Conservation (phyloP, 2,797 vertebrate species). For the Bryconaethiops microstoma region DNA sequence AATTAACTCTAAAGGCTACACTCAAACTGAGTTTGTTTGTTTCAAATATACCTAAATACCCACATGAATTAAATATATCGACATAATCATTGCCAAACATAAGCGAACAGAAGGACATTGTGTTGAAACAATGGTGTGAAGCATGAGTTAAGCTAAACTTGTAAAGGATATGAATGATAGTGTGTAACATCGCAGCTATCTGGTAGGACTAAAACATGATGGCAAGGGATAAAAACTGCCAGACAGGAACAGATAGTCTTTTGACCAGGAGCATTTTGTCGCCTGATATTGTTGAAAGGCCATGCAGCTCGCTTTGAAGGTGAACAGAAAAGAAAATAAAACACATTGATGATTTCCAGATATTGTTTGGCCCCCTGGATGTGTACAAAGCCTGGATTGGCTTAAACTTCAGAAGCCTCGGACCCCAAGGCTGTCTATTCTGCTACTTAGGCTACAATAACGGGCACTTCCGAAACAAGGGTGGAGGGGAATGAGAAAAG, state of each 20-base stretch:
- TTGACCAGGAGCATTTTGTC: constrained; percentile 63
- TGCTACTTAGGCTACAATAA: constrained; percentile 56
- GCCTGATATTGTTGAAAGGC: constrained; percentile 59
- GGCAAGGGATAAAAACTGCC: constrained; percentile 34
- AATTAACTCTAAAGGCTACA: not conserved
- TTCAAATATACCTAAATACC: no score
- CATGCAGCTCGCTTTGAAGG: constrained; percentile 52
- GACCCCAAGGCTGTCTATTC: constrained; percentile 58
- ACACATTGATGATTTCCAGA: constrained; percentile 59
- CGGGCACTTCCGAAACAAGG: constrained; percentile 60
- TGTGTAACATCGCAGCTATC: constrained; percentile 11
- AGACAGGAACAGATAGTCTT: constrained; percentile 55
- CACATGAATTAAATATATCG: not conserved
- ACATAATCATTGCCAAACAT: not conserved
- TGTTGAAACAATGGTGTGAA: constrained; percentile 6
- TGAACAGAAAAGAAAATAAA: constrained; percentile 58
- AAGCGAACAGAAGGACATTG: not conserved
- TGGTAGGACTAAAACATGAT: constrained; percentile 23
- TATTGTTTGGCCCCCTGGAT: constrained; percentile 66
- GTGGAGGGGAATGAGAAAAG: constrained; percentile 40
- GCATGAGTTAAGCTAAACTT: constrained; percentile 3
- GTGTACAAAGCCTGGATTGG: constrained; percentile 55
- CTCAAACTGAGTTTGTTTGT: not conserved
- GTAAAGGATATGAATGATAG: constrained; percentile 18
- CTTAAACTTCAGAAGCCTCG: constrained; percentile 59